Conservation (phyloP, 2,113 vertebrate species). For the Phainopepla nitens region DNA sequence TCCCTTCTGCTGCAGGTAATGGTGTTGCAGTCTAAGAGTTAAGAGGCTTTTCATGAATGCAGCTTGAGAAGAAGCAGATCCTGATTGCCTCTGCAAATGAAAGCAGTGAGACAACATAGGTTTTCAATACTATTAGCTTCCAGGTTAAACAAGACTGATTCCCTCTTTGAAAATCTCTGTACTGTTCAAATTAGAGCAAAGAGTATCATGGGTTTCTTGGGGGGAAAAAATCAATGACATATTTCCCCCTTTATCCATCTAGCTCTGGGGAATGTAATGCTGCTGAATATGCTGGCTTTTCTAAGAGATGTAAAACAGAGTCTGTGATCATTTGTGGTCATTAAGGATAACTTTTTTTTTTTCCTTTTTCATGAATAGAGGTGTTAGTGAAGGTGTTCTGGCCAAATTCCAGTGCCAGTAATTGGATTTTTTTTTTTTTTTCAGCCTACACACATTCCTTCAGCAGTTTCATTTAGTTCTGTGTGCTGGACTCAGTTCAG, state of each 20-base stretch:
- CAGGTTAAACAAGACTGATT: neutral
- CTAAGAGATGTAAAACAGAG: constrained; percentile 47
- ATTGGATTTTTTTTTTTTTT: constrained; percentile 21
- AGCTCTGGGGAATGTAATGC: neutral
- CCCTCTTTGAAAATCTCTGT: neutral
- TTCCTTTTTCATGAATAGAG: constrained; percentile 25
- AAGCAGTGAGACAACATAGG: neutral
- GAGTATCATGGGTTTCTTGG: neutral
- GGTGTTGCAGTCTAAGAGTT: neutral
- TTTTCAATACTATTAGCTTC: neutral
- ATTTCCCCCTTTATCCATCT: neutral
- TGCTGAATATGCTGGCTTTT: constrained; percentile 5
- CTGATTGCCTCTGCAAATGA: neutral
- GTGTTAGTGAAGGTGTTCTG: constrained; percentile 63
- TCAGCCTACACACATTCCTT: neutral
- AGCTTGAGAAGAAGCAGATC: constrained; percentile 5
- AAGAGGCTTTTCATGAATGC: neutral
- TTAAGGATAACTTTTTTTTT: constrained; percentile 7
- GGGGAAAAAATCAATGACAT: neutral
- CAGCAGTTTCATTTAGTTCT: constrained; percentile 23
- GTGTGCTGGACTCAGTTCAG: neutral
- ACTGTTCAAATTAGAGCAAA: neutral
- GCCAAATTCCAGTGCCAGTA: constrained; percentile 30
- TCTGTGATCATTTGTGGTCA: constrained; percentile 50
- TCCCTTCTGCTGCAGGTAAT: neutral